Percentiles rank a stretch among this genome's conserved stretches.
These are phyloP conservation scores for Euzophera pinguis DNA, from an alignment of 2,888 invertebrate genomes.

Conservation along the genomic window DNA sequence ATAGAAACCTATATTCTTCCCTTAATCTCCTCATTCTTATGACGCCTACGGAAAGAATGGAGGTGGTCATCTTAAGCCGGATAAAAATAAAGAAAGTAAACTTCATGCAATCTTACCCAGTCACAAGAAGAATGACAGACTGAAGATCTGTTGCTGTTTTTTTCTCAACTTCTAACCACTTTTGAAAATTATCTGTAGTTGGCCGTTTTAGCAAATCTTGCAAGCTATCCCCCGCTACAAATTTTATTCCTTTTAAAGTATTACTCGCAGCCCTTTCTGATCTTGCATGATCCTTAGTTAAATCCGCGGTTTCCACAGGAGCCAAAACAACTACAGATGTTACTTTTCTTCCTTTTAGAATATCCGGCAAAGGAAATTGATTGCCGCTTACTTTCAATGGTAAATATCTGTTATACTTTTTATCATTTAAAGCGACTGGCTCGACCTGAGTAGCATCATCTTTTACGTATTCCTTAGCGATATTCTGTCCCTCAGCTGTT, in stretches of 20 bases:
- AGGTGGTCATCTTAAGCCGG: no score
- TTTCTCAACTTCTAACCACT: constrained; percentile 89
- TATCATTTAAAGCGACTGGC: constrained; percentile 86
- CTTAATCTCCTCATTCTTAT: no score
- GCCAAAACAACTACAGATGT: constrained; percentile 92
- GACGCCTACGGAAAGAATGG: no score
- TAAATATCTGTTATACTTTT: constrained; percentile 90
- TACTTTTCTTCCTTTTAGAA: constrained; percentile 86
- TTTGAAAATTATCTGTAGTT: constrained; percentile 86
- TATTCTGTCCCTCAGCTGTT: constrained; percentile 84
- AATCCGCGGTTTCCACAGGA: constrained; percentile 86
- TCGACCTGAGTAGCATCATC: constrained; percentile 86
- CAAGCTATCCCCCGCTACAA: constrained; percentile 86
- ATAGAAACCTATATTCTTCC: no score
- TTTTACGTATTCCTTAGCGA: constrained; percentile 86
- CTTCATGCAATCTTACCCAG: constrained; percentile 81
- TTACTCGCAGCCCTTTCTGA: constrained; percentile 76
- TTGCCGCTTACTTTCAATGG: constrained; percentile 92
- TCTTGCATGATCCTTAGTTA: constrained; percentile 68
- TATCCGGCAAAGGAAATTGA: constrained; percentile 91
- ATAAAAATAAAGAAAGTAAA: no score
- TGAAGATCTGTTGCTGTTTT: constrained; percentile 87
- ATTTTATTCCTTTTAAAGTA: constrained; percentile 84
- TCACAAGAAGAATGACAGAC: constrained; percentile 89
- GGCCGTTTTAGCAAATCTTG: constrained; percentile 88